These are phyloP conservation scores for Psittacula cyanocephala DNA, from an alignment of 2,113 vertebrate genomes.

Conservation along the genomic window DNA sequence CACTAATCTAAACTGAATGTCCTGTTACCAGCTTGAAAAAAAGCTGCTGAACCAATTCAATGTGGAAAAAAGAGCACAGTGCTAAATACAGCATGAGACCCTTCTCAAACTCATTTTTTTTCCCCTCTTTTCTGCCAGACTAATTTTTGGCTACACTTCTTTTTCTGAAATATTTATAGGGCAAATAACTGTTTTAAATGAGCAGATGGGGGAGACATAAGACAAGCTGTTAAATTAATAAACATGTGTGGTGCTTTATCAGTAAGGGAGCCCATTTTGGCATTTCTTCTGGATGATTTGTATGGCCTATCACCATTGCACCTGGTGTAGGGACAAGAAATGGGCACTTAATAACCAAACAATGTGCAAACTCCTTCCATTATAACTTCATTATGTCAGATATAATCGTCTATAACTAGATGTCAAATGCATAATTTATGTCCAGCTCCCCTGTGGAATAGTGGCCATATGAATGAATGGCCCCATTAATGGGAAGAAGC, in stretches of 20 bases:
- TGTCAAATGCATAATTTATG: constrained; percentile 86
- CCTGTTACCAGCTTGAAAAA: constrained; percentile 11
- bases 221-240: constrained; percentile 81
- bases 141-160: constrained; percentile 63
- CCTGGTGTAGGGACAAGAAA: constrained; percentile 81
- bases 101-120: background rate
- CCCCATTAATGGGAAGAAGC: constrained; percentile 69
- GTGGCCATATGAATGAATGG: constrained; percentile 73
- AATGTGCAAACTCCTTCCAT: constrained; percentile 86
- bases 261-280: constrained; percentile 75
- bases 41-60: background rate
- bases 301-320: constrained; percentile 83
- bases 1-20: constrained; percentile 62
- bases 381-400: constrained; percentile 89
- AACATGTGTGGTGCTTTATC: constrained; percentile 75
- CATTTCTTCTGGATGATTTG: constrained; percentile 76
- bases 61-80: background rate
- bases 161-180: constrained; percentile 71
- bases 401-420: constrained; percentile 84
- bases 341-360: constrained; percentile 89
- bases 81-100: background rate
- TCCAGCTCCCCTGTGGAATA: constrained; percentile 72
- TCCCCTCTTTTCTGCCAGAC: background rate
- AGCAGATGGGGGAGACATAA: constrained; percentile 79
- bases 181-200: constrained; percentile 74